Evolutionary conservation across 2,113 vertebrate genomes (phyloP), one percentile per base, ranked within the genome.

Genomic region (Engystomops pustulosus): DNA sequence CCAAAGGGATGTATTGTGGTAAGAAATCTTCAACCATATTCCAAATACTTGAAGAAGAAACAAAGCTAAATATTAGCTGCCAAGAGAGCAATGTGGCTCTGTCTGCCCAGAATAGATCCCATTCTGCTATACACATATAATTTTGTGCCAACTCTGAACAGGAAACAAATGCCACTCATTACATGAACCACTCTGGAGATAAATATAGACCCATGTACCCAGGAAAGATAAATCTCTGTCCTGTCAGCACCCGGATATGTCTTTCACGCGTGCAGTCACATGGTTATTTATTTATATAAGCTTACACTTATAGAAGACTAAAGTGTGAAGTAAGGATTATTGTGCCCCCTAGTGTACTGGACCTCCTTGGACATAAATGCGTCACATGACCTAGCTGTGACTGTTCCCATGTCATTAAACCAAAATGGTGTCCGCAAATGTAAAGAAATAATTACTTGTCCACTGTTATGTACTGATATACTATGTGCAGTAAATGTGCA

Each of bases 81-180:
- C 44, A 45, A 45, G 70, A 10, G 6, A 30, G 44, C 41, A 47
- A 23, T 72, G 41, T 72, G 44, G 45, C 49, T 30, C 4, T n/a
- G 72, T n/a, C 4, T 11, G 47, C 72, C 30, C 32, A 55, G 49
- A 76, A 76, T 76, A 53, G 72, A 32, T 76, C 30, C 15, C 34
- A 18, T 51, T 51, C 69, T 76, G 58, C 70, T 76, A 20, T 49
- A 36, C 25, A 83, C 34, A 25, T 36, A 38, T 75, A 65, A 67
- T 76, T 17, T 7, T 8, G 23, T 83, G 51, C 69, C 55, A 75
- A 18, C 67, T 65, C 41, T 20, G 17, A 76, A 38, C 6, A 20
- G 23, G 34, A 83, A 83, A 67, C 71, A 76, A 76, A 75, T 65
- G 41, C 14, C 51, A 47, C 58, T 83, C 27, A 76, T 83, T 83